Percentiles rank a stretch among this genome's conserved stretches.
These are phyloP conservation scores for Nothocercus nigrocapillus DNA, from an alignment of 2,113 vertebrate genomes.

Conservation along the genomic window DNA sequence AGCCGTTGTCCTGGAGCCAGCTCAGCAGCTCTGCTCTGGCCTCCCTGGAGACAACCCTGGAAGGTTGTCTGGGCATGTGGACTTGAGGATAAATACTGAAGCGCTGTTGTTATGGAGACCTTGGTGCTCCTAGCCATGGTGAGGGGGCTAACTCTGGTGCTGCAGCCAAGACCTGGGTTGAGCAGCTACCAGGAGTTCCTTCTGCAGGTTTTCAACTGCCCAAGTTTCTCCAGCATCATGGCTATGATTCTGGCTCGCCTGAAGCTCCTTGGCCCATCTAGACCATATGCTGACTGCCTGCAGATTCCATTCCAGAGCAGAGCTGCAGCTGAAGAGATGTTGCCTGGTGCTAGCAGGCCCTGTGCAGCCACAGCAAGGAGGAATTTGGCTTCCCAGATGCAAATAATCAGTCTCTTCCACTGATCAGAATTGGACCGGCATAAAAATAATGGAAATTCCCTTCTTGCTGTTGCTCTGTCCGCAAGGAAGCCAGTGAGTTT, in stretches of 20 bases:
- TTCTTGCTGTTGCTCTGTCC: not conserved
- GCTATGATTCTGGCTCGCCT: not conserved
- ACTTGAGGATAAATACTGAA: conserved; percentile 47
- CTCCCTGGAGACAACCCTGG: not conserved
- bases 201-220: not conserved
- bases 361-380: not conserved
- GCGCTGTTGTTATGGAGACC: conserved; percentile 33
- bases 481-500: not conserved
- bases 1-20: not conserved
- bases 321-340: not conserved
- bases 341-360: not conserved
- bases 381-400: not conserved
- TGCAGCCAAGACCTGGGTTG: not conserved
- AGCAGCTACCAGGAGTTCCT: not conserved
- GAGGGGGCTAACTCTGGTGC: not conserved
- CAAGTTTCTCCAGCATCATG: not conserved
- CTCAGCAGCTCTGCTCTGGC: not conserved
- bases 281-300: not conserved
- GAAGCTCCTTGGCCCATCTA: not conserved
- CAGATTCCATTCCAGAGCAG: not conserved
- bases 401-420: rapidly evolving
- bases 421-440: not conserved
- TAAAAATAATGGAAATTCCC: not conserved
- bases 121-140: not conserved
- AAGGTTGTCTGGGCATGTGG: conserved; percentile 4